Conservation (phyloP, 2,888 invertebrate genomes). For the Papilio demoleus region DNA sequence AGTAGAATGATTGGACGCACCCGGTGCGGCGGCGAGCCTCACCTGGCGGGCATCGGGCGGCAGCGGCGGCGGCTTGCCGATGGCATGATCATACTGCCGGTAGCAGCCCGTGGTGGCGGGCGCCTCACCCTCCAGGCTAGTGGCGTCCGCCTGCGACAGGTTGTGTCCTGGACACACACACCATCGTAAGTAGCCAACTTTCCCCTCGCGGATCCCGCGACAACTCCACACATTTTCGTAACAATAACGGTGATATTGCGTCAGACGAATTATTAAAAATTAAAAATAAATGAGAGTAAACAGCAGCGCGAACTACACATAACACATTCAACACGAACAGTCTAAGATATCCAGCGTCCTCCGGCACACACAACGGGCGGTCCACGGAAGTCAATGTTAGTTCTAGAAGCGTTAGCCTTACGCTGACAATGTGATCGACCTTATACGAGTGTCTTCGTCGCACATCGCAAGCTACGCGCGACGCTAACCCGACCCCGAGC, state of each 20-base stretch:
- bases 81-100: conserved; percentile 89
- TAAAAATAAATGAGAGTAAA: conserved; percentile 63
- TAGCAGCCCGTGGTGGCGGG: conserved; percentile 91
- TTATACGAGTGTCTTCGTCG: conserved; percentile 81
- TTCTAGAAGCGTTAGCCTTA: conserved; percentile 83
- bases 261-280: conserved; percentile 61
- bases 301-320: conserved; percentile 79
- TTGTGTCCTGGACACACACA: conserved; percentile 91
- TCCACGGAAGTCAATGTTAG: conserved; percentile 75
- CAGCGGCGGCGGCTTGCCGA: conserved; percentile 71
- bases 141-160: conserved; percentile 94
- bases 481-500: conserved; percentile 74
- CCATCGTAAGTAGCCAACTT: conserved; percentile 78
- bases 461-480: conserved; percentile 81
- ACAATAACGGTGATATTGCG: conserved; percentile 52
- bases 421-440: conserved; percentile 81
- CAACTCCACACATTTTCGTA: conserved; percentile 56
- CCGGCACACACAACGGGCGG: conserved; percentile 79
- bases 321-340: conserved; percentile 80
- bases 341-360: conserved; percentile 77
- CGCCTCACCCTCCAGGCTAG: conserved; percentile 91
- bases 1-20: conserved; percentile 56
- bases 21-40: conserved; percentile 51
- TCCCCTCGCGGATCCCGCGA: conserved; percentile 59
- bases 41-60: conserved; percentile 73